Percentiles rank a stretch among this genome's conserved stretches.
Evolutionary conservation across 2,888 invertebrate genomes (phyloP).

Genomic region (Pachymerium ferrugineum): DNA sequence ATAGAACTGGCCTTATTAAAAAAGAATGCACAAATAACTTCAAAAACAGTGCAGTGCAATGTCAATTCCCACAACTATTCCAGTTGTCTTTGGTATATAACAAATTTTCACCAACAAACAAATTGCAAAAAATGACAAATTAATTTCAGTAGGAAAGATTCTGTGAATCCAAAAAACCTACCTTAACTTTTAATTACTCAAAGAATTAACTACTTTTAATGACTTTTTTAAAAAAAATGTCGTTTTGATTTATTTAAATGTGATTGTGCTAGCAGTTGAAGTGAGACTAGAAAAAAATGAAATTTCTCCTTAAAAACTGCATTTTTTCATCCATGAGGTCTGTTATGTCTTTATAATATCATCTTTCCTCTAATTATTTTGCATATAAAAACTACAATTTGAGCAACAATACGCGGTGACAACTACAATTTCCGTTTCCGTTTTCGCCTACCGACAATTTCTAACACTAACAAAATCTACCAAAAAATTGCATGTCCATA

Average conservation of each 20-base stretch:
- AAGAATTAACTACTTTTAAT: not conserved
- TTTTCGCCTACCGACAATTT: not conserved
- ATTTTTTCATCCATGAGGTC: not conserved
- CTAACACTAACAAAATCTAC: not conserved
- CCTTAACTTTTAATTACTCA: not conserved
- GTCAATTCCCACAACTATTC: no score
- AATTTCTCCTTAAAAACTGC: not conserved
- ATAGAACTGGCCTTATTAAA: not conserved
- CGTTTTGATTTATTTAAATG: not conserved
- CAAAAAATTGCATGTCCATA: no score
- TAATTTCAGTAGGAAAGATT: not conserved
- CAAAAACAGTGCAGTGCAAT: no score
- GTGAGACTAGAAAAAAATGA: conserved; percentile 10
- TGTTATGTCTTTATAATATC: not conserved
- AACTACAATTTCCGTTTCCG: not conserved
- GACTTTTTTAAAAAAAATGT: no score
- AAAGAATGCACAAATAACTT: not conserved
- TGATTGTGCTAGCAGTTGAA: conserved; percentile 19
- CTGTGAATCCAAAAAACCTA: not conserved
- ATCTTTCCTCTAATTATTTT: no score
- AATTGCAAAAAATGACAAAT: not conserved
- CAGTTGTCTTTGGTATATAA: conserved; percentile 1
- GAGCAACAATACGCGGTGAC: not conserved
- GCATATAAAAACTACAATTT: not conserved
- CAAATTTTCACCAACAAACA: not conserved